These are phyloP conservation scores for Acyrthosiphon pisum DNA, from an alignment of 1,140 invertebrate species.

Conservation along the genomic window DNA sequence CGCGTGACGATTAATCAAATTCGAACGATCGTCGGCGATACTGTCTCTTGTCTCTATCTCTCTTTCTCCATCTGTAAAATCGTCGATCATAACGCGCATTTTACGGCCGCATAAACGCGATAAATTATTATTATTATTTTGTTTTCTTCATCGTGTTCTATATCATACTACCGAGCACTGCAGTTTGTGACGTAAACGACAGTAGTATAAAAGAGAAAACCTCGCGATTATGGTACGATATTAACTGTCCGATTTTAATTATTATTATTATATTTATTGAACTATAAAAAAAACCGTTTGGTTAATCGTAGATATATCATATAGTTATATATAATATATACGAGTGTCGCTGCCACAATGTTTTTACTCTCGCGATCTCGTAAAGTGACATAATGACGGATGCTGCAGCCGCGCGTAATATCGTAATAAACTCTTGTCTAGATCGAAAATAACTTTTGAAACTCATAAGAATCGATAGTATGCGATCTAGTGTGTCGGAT, in stretches of 20 bases:
- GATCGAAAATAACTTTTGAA: neutral
- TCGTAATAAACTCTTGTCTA: neutral
- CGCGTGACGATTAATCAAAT: constrained; percentile 40
- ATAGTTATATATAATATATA: neutral
- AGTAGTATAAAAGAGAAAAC: constrained; percentile 29
- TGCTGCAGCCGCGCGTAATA: neutral
- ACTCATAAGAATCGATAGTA: neutral
- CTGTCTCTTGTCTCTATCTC: neutral
- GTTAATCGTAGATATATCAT: neutral
- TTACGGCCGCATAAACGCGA: neutral
- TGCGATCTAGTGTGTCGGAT: neutral
- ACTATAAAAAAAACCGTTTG: neutral
- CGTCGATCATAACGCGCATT: neutral
- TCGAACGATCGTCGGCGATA: constrained; percentile 17
- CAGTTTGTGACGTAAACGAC: neutral
- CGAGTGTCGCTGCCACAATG: neutral
- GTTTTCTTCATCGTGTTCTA: neutral
- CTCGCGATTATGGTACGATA: neutral
- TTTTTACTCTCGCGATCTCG: neutral
- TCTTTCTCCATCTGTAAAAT: neutral
- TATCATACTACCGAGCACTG: neutral
- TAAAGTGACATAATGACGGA: constrained; percentile 14
- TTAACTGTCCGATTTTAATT: neutral
- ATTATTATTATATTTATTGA: neutral
- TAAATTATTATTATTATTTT: constrained; percentile 17